These are phyloP conservation scores for Hypomecis atomaria DNA, from an alignment of 2,888 invertebrate species.

Conservation along the genomic window DNA sequence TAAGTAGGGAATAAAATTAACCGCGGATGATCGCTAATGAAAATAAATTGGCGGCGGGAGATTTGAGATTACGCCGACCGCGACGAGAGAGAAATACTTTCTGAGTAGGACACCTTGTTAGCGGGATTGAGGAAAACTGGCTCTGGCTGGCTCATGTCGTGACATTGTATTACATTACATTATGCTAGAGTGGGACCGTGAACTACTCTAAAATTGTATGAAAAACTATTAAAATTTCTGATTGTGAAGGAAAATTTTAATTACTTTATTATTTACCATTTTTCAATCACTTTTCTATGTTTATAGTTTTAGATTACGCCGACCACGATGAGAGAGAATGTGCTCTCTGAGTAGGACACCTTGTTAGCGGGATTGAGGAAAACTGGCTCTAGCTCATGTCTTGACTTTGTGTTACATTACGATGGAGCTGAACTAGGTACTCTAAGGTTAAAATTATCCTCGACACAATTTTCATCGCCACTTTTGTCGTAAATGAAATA, in stretches of 20 bases:
- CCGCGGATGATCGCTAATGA: conserved; percentile 88
- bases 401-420: not conserved
- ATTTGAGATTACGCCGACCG: conserved; percentile 83
- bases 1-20: conserved; percentile 87
- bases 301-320: conserved; percentile 78
- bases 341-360: conserved; percentile 48
- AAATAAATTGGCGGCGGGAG: conserved; percentile 86
- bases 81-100: conserved; percentile 60
- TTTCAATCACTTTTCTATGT: no score
- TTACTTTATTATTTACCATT: no score
- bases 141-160: conserved; percentile 45
- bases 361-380: conserved; percentile 38
- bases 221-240: no score
- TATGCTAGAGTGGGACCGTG: no score
- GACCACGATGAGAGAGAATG: conserved; percentile 64
- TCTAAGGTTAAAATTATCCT: no score
- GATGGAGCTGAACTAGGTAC: no score
- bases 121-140: conserved; percentile 44
- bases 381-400: conserved; percentile 49
- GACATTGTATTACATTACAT: not conserved
- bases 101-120: conserved; percentile 44
- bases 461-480: no score
- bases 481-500: no score
- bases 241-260: no score
- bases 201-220: no score